Base-by-base conservation (phyloP, 1,140 invertebrate genomes). In the Zaprionus kolodkinae region DNA sequence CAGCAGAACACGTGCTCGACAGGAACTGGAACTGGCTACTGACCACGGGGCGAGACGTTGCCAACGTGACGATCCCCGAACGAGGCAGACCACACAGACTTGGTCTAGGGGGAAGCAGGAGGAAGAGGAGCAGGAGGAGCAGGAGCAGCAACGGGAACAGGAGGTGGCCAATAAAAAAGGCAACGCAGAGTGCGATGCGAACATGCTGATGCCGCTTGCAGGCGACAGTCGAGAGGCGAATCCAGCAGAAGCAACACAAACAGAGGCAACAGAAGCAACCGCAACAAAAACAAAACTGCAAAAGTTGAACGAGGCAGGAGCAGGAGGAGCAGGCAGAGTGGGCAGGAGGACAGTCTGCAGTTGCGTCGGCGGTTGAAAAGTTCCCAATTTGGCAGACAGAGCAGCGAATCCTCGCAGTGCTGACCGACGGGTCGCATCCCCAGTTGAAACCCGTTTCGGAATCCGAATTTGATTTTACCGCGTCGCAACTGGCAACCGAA, bases 221-320 rank as follows among this genome's bases (percentile, higher is more conserved):
- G 57, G 54, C 56, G 79, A 86, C 52, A 81, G 57, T 48, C 56
- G 79, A 86, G 45, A 81, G 63, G 54, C 65, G 65, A 65, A 40
- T 63, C 36, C 55, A 59, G 50, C 70, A 45, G 48, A 60, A 60
- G 50, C 45, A 67, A 48, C 43, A 66, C 59, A 43, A 71, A 52
- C 70, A 66, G 59, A 72, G 50, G 6, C 50, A 61, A 80, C 72
- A 66, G 59, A 72, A 62, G 12, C 50, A 61, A 80, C 72, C 76
- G 80, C 84, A 82, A 79, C 66, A 78, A 76, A 85, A 86, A 86
- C 82, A 86, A 81, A 87, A 71, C 73, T 67, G 72, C n/a, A 76
- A 82, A 81, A 87, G 84, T 87, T 86, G 76, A 78, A 71, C 15
- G 35, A 50, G 27, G 36, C 25, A 21, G 35, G 70, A 74, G 25